phyloP scores from a whole-genome alignment of 2,888 invertebrate species.

The Brenthis hecate region DNA sequence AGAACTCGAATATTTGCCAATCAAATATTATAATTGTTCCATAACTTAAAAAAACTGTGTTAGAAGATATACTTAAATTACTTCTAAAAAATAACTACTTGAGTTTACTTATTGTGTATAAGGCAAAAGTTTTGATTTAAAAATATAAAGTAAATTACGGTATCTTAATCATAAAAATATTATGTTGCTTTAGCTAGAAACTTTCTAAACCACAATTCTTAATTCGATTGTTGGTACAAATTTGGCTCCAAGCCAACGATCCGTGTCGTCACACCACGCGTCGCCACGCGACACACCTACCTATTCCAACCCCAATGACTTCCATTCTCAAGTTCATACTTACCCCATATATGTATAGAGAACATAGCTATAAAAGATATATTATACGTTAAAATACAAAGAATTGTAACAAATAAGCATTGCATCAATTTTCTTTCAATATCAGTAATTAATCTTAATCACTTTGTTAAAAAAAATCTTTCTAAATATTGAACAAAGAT shows the following conservation, averaged over 20 bases:
- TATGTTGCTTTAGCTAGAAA: neutral
- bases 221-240: slow-evolving; percentile 25
- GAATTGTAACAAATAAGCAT: no score
- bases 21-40: no score
- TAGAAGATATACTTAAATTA: no score
- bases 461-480: neutral
- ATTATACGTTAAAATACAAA: neutral
- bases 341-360: slow-evolving; percentile 37
- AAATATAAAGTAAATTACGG: no score
- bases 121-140: no score
- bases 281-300: slow-evolving; percentile 39
- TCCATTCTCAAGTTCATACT: slow-evolving; percentile 45
- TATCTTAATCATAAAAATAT: no score
- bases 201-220: slow-evolving; percentile 11
- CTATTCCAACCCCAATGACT: slow-evolving; percentile 48
- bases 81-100: no score
- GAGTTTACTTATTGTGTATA: no score
- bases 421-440: no score
- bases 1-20: no score
- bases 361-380: neutral
- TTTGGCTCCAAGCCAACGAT: slow-evolving; percentile 33
- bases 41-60: no score
- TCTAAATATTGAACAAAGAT: neutral
- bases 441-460: no score
- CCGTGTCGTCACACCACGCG: slow-evolving; percentile 14